Percentiles rank a stretch among this genome's conserved stretches.
Conservation (phyloP, 2,113 vertebrate species). For the Baryphthengus martii region DNA sequence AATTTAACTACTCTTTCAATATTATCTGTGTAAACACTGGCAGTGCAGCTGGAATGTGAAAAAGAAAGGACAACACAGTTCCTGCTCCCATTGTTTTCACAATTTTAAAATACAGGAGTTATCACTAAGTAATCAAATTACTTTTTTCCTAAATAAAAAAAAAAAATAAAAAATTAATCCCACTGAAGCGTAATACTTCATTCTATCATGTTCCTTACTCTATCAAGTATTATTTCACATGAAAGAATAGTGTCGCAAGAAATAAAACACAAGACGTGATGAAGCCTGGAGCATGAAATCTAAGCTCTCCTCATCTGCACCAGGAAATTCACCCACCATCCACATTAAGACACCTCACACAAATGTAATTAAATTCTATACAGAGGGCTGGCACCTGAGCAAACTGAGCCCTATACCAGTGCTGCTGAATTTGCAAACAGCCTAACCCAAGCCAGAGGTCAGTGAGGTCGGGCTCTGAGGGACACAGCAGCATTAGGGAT, state of each 20-base stretch:
- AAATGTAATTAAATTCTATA: neutral
- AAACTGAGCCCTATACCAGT: neutral
- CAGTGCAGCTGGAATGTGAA: neutral
- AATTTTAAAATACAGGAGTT: neutral
- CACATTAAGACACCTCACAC: neutral
- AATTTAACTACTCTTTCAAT: neutral
- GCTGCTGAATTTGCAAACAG: neutral
- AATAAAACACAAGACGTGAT: neutral
- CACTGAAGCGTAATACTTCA: neutral
- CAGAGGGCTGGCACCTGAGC: neutral
- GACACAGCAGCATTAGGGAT: neutral
- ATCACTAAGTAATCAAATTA: neutral
- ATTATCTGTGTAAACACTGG: neutral
- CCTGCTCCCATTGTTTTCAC: neutral
- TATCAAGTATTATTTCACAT: neutral
- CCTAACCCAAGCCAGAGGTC: neutral
- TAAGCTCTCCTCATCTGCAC: rapidly evolving
- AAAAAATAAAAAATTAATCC: neutral
- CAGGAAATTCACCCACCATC: neutral
- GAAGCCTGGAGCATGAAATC: neutral
- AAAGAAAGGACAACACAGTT: neutral
- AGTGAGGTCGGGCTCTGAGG: neutral
- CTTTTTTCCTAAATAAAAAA: neutral
- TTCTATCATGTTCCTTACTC: neutral
- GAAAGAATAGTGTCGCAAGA: neutral